A percentile compares a stretch with the other conserved stretches of the same genome.
These are phyloP conservation scores for Synchiropus splendidus DNA, from an alignment of 2,113 vertebrate species.

Conservation along the genomic window DNA sequence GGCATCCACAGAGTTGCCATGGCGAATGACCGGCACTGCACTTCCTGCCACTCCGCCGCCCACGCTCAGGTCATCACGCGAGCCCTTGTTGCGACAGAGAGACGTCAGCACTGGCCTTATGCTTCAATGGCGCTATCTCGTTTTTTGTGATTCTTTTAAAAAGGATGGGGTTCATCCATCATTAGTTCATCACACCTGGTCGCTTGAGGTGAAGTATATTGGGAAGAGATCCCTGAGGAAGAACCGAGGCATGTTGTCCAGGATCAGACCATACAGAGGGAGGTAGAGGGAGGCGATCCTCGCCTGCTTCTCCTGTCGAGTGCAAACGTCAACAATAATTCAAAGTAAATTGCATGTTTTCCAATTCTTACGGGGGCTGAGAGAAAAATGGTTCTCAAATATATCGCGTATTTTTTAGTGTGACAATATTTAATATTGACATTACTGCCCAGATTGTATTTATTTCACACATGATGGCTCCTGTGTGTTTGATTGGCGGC, in stretches of 20 bases:
- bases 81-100: constrained; percentile 70
- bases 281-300: constrained; percentile 91
- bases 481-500: no score
- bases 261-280: constrained; percentile 91
- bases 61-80: constrained; percentile 87
- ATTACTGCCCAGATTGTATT: no score
- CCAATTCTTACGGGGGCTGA: no score
- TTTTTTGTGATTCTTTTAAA: no score
- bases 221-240: constrained; percentile 92
- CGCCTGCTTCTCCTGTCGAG: constrained; percentile 80
- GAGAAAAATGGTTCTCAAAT: no score
- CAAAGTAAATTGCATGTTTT: no score
- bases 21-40: constrained; percentile 71
- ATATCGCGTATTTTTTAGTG: no score
- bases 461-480: no score
- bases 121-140: no score
- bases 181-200: constrained; percentile 71
- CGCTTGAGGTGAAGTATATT: constrained; percentile 82
- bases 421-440: no score
- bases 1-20: constrained; percentile 86
- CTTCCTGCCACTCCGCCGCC: constrained; percentile 70
- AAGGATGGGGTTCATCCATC: no score
- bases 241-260: constrained; percentile 97
- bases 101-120: not conserved
- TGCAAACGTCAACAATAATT: no score